phyloP scores from a whole-genome alignment of 2,797 vertebrate genomes.

The Myiotriccus ornatus region DNA sequence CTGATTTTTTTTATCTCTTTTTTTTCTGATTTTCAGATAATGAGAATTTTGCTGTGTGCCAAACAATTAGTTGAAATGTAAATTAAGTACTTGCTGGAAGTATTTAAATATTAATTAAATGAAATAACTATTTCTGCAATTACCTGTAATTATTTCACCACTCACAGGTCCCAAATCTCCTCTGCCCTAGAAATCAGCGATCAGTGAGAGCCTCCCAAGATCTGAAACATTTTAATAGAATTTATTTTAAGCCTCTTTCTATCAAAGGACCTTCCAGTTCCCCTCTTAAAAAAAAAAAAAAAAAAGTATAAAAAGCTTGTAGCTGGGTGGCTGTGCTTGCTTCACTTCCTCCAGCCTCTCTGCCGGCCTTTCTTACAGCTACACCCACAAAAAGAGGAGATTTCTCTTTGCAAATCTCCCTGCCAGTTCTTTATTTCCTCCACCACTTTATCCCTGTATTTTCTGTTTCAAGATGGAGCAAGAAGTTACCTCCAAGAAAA shows the following conservation, averaged over 20 bases:
- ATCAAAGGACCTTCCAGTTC: slow-evolving; percentile 52
- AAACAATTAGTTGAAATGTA: not conserved
- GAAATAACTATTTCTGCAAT: not conserved
- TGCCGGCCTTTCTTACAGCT: slow-evolving; percentile 18
- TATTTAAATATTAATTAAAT: not conserved
- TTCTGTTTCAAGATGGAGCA: not conserved
- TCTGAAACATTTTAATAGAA: not conserved
- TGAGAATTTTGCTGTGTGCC: not conserved
- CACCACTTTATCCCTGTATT: not conserved
- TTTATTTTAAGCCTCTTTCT: slow-evolving; percentile 31
- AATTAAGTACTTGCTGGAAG: not conserved
- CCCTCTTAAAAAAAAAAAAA: not conserved
- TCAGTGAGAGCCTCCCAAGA: not conserved
- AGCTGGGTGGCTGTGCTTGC: slow-evolving; percentile 38
- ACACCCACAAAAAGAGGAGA: slow-evolving; percentile 50
- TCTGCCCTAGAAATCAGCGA: not conserved
- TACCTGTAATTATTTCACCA: not conserved
- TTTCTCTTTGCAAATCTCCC: not conserved
- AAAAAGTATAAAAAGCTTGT: not conserved
- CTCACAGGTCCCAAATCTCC: not conserved
- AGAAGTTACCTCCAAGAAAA: not conserved
- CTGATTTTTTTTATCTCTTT: not conserved
- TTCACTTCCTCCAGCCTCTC: slow-evolving; percentile 58
- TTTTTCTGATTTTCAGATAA: not conserved
- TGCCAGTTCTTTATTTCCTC: not conserved